Base-by-base conservation (phyloP, 37 sponge, comb jelly and placozoan genomes). In the Halichondria panicea region DNA sequence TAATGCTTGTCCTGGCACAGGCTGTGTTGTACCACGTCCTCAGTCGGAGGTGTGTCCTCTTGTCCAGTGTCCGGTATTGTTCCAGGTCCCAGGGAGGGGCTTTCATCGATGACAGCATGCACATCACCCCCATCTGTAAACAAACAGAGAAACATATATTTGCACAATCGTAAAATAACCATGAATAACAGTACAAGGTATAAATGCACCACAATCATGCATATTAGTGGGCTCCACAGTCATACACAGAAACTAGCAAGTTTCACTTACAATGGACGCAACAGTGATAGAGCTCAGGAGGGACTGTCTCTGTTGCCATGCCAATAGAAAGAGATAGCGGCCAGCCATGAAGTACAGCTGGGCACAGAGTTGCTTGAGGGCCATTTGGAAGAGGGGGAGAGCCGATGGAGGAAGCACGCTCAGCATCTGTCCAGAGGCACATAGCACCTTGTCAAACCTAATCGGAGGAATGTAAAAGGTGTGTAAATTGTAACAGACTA, bases 41-140 rank as follows among this genome's bases (percentile, higher is more conserved):
- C 8, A 66, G 25, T 2, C 4, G 0, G 0, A 22, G 8, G 28
- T 35, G 18, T 30, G 43, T 4, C n/a, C 27, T 32, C 36, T 40
- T n/a, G n/a, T 32, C 19, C 58, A 41, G 56, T 52, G 52, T 30
- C 55, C 27, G n/a, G 4, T n/a, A 25, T 24, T 48, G 35, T 2
- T 69, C 70, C 11, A 60, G 0, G 12, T 44, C 21, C 15, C 77
- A 65, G 22, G 68, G 77, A 1, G 65, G 66, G 19, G 70, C 81
- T 40, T 56, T 74, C 44, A 87, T 56, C n/a, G 82, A 66, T 21
- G 88, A 52, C 72, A 87, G 43, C 65, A 87, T 62, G 76, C 88
- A 87, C 6, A 81, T 58, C 19, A 64, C 36, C 4, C 77, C 76
- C 38, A 87, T 24, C n/a, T 75, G 52, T 18, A 81, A 27, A n/a